phyloP scores from a whole-genome alignment of 2,113 vertebrate species.

The Formicarius rufipectus region DNA sequence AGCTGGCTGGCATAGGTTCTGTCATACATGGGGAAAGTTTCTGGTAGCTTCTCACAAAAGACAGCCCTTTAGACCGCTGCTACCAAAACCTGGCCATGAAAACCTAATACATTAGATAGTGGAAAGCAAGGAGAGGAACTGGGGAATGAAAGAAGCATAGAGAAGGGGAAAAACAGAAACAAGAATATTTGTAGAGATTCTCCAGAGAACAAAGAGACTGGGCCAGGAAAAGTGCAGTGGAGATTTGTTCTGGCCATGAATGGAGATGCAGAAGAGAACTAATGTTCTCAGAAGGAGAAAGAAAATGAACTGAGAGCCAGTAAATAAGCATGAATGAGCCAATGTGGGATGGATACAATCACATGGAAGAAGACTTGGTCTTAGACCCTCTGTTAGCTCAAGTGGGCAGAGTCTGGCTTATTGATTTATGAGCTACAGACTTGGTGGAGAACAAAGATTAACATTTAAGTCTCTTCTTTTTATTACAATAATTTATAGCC shows the following conservation, averaged over 20 bases:
- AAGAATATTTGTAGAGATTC: not conserved
- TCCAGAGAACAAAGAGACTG: not conserved
- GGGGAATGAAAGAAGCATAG: not conserved
- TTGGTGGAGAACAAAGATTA: not conserved
- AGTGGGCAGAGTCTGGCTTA: not conserved
- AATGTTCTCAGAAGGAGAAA: not conserved
- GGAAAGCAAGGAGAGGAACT: not conserved
- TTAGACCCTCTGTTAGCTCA: not conserved
- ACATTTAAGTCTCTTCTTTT: not conserved
- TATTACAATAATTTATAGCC: not conserved
- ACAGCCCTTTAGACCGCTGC: too few relatives aligned
- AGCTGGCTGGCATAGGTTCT: too few relatives aligned
- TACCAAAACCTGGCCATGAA: not conserved
- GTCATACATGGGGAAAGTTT: not conserved
- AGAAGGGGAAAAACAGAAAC: not conserved
- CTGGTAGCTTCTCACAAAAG: not conserved
- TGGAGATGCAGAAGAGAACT: not conserved
- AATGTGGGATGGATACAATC: not conserved
- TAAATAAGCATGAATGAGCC: not conserved
- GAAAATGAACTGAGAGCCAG: not conserved
- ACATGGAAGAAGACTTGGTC: not conserved
- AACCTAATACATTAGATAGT: not conserved
- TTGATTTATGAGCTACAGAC: not conserved
- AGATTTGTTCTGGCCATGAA: not conserved
- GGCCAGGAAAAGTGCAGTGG: not conserved